Conservation (phyloP, 1,140 invertebrate genomes). For the Oedothorax gibbosus region DNA sequence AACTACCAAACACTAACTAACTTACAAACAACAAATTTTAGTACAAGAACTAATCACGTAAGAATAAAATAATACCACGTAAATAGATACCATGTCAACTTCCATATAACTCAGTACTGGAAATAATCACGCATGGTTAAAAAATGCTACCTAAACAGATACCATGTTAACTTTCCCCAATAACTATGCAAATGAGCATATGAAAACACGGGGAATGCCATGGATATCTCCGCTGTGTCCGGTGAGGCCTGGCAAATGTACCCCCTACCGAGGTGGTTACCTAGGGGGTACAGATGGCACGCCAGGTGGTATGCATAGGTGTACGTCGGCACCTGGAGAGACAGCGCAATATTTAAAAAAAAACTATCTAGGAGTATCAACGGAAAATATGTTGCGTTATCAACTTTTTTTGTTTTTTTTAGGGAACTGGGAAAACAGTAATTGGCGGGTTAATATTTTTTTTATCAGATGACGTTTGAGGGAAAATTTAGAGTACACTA, state of each 20-base stretch:
- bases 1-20: no score
- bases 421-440: neutral
- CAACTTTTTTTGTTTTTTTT: neutral
- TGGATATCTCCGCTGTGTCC: neutral
- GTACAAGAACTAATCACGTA: no score
- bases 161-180: no score
- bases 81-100: no score
- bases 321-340: slow-evolving; percentile 36
- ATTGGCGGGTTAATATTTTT: no score
- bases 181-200: no score
- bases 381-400: slow-evolving; percentile 9
- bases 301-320: slow-evolving; percentile 31
- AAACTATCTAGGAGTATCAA: neutral
- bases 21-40: no score
- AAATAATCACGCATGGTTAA: no score
- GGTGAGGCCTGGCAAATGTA: neutral
- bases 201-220: no score
- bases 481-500: neutral
- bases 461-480: neutral
- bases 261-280: neutral
- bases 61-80: no score
- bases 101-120: no score
- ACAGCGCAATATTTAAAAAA: neutral
- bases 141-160: no score
- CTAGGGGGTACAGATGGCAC: slow-evolving; percentile 43